Evolutionary conservation across 2,888 invertebrate genomes (phyloP).

Genomic region (Helleia helle): DNA sequence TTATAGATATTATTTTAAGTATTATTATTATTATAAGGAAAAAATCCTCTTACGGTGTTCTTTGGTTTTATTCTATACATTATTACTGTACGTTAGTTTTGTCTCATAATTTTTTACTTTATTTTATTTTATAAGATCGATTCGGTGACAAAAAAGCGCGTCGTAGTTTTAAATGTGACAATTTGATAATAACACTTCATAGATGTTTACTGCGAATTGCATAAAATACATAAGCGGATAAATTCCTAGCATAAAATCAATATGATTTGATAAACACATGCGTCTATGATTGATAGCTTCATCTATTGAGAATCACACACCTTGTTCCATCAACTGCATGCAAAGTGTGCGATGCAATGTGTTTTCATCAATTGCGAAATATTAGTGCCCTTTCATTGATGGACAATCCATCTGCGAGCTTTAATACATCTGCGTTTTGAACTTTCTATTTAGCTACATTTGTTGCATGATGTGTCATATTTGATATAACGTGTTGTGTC

Average conservation of each 20-base stretch:
- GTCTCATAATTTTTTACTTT: too few species aligned
- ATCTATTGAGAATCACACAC: slow-evolving; percentile 22
- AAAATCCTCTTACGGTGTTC: too few species aligned
- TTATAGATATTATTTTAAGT: too few species aligned
- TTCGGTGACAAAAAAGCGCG: too few species aligned
- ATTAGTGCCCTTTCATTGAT: slow-evolving; percentile 16
- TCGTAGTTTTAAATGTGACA: too few species aligned
- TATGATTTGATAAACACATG: slow-evolving; percentile 8
- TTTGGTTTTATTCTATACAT: too few species aligned
- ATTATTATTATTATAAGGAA: too few species aligned
- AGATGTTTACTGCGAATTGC: not conserved
- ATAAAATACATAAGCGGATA: not conserved
- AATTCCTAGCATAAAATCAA: not conserved
- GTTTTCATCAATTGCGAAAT: slow-evolving; percentile 41
- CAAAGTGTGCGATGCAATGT: slow-evolving; percentile 42
- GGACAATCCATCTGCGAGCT: not conserved
- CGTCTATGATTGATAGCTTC: slow-evolving; percentile 22
- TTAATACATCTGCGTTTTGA: not conserved
- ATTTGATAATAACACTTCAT: too few species aligned
- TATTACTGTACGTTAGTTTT: too few species aligned
- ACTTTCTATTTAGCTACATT: slow-evolving; percentile 1
- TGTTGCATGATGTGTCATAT: slow-evolving; percentile 1
- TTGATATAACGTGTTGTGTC: too few species aligned
- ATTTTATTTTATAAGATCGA: too few species aligned
- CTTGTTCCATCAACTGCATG: slow-evolving; percentile 25